Evolutionary conservation across 2,797 vertebrate genomes (phyloP), one percentile per base, ranked within the genome.

Genomic region (Heterohyrax brucei): DNA sequence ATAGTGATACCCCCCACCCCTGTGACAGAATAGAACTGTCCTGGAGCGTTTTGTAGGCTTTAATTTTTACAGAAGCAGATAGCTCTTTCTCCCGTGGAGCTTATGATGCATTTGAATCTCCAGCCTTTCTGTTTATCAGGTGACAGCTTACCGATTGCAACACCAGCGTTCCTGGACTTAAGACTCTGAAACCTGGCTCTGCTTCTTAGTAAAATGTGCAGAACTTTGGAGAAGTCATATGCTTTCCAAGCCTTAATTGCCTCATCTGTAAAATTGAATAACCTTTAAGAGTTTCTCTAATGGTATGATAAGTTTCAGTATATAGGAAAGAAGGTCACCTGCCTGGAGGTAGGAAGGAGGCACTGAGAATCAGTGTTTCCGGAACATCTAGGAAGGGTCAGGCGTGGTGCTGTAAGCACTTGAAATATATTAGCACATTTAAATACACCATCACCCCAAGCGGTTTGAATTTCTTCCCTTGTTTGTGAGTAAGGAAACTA

Each of bases 401-500:
- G 53, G 19, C 53, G 2, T 83, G 56, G 70, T 24, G 2, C 30
- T 77, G 14, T 56, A 33, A 56, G 16, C 44, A 50, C 73, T 82
- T 33, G 53, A 26, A 79, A 48, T 76, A 33, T 26, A 50, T 53
- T 46, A 50, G 48, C n/a, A 44, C 72, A 44, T 70, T 82, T 44
- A 39, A 24, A 68, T 76, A 18, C 64, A 75, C 77, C 64, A 77
- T 22, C 61, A 59, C 3, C 12, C 66, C 77, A 10, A 3, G 10
- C 64, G 21, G 56, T 73, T 95, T n/a, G 13, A 66, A 22, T 78
- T 93, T 91, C 64, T 77, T 78, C 73, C 62, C 62, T 12, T 14
- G n/a, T 66, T 94, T 79, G 75, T 53, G 77, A 86, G 64, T 30
- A 21, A 92, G 78, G 61, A 92, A 73, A 68, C 33, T 3, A 44